Evolutionary conservation across 2,113 vertebrate species (phyloP).

Genomic region (Cettia cetti): DNA sequence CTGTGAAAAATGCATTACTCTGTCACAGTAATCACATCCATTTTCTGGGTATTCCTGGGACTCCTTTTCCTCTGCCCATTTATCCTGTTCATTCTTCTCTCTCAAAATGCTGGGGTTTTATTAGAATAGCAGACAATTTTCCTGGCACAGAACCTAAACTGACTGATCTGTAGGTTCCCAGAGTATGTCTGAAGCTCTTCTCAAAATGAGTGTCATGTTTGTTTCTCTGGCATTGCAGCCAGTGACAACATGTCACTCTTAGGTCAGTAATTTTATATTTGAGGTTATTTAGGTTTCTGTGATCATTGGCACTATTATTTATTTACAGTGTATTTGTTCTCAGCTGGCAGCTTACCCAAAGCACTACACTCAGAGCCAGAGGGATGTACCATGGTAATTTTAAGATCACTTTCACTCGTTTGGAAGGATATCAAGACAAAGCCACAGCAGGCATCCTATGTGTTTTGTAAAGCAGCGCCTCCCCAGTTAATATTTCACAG

Average conservation of each 20-base stretch:
- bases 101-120: background rate
- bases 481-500: background rate
- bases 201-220: background rate
- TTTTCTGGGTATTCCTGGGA: background rate
- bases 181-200: background rate
- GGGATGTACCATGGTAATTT: background rate
- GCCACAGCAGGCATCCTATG: background rate
- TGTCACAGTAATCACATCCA: background rate
- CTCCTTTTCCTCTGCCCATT: background rate
- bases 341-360: background rate
- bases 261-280: background rate
- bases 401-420: conserved; percentile 1
- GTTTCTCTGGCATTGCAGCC: background rate
- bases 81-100: background rate
- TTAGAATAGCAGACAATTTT: background rate
- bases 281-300: background rate
- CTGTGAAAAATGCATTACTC: background rate
- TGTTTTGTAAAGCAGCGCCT: background rate
- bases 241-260: background rate
- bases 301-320: background rate
- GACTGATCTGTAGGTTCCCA: background rate
- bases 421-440: conserved; percentile 4
- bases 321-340: background rate
- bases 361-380: background rate
- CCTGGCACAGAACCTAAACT: background rate